These are phyloP conservation scores for Zaprionus tsacasi DNA, from an alignment of 1,140 invertebrate species.

Conservation along the genomic window DNA sequence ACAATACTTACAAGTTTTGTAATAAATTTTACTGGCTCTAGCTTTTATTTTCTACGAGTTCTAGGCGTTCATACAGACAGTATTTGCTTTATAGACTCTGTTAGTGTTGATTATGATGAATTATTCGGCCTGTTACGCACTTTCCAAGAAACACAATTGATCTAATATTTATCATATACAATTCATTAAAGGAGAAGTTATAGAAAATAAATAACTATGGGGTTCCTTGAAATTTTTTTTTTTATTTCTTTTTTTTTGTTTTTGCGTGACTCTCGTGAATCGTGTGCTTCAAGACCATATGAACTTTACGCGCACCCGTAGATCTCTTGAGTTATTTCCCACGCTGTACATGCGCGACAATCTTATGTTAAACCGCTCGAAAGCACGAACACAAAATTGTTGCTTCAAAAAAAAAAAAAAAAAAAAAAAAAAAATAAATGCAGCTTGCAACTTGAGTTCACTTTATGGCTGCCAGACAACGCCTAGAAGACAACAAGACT, in stretches of 20 bases:
- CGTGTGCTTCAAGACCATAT: slow-evolving; percentile 18
- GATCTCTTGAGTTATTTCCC: slow-evolving; percentile 30
- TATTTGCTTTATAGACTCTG: too few relatives aligned
- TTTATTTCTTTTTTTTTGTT: not conserved
- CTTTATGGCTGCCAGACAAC: slow-evolving; percentile 32
- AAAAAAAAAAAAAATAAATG: slow-evolving; percentile 10
- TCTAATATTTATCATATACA: too few relatives aligned
- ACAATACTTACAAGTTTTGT: too few relatives aligned
- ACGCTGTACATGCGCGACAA: slow-evolving; percentile 23
- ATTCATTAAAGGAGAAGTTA: too few relatives aligned
- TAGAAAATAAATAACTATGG: not conserved
- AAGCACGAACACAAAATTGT: slow-evolving; percentile 31
- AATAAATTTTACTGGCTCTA: too few relatives aligned
- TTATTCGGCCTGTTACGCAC: too few relatives aligned
- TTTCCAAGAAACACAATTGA: too few relatives aligned
- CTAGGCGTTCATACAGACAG: too few relatives aligned
- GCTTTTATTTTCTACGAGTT: too few relatives aligned
- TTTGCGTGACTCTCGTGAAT: not conserved
- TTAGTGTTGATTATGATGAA: too few relatives aligned
- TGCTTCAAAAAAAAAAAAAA: slow-evolving; percentile 18
- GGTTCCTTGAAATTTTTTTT: not conserved
- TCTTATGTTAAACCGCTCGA: slow-evolving; percentile 13
- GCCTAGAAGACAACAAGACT: slow-evolving; percentile 50
- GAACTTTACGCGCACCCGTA: slow-evolving; percentile 29
- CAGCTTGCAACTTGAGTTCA: slow-evolving; percentile 20